Conservation (phyloP, 2,113 vertebrate species). For the Poecile atricapillus region DNA sequence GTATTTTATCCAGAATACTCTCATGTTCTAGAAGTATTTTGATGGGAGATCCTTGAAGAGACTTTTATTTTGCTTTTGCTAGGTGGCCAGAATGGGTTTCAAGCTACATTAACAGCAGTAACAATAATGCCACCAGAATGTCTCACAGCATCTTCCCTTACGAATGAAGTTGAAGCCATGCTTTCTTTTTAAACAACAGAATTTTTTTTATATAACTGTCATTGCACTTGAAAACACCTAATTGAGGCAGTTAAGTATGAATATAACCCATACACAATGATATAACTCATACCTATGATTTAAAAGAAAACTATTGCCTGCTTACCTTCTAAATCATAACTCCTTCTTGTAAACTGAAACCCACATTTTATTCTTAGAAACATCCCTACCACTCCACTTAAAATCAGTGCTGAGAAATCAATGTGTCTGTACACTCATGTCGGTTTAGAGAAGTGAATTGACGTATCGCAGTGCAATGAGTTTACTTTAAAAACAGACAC, state of each 20-base stretch:
- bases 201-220: neutral
- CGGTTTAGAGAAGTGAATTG: neutral
- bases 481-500: neutral
- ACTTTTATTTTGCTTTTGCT: neutral
- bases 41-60: neutral
- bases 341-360: neutral
- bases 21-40: neutral
- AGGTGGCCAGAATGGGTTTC: neutral
- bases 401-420: neutral
- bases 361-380: neutral
- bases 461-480: neutral
- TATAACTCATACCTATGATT: neutral
- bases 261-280: neutral
- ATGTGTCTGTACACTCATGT: rapidly evolving
- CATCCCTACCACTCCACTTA: neutral
- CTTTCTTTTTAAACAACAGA: neutral
- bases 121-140: neutral
- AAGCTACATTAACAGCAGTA: neutral
- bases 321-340: neutral
- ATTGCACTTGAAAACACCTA: neutral
- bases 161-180: neutral
- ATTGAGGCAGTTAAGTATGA: neutral
- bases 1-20: neutral
- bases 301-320: neutral
- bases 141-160: neutral